Conservation (phyloP, 1,140 invertebrate genomes). For the Neotoxoptera formosana region DNA sequence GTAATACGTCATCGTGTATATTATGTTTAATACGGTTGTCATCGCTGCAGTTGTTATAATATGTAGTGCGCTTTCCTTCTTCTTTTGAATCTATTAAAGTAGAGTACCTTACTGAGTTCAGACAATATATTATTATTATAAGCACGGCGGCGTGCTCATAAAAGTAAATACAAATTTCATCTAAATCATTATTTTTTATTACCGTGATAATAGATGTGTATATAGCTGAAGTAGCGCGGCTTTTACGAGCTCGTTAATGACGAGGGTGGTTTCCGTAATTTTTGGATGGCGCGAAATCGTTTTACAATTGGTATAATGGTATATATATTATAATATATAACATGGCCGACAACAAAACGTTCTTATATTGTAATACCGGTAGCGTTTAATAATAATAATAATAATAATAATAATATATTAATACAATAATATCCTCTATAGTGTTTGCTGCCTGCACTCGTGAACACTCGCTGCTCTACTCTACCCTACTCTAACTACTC, state of each 20-base stretch:
- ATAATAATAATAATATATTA: background rate
- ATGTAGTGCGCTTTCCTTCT: background rate
- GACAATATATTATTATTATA: slow-evolving; percentile 30
- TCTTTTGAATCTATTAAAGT: background rate
- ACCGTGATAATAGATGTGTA: background rate
- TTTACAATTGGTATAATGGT: slow-evolving; percentile 8
- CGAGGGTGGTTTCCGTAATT: background rate
- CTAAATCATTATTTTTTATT: background rate
- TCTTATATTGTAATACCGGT: background rate
- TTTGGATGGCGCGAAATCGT: slow-evolving; percentile 18
- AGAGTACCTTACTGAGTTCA: background rate
- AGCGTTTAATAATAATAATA: background rate
- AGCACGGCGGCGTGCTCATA: background rate
- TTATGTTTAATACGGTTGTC: background rate
- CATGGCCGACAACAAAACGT: background rate
- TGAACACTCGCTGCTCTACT: background rate
- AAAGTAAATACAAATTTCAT: background rate
- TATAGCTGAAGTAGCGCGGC: background rate
- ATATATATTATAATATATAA: background rate
- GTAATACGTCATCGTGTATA: background rate
- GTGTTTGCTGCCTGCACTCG: background rate
- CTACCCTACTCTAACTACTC: background rate
- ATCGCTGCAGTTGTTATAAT: background rate
- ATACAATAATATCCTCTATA: background rate
- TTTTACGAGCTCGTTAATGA: slow-evolving; percentile 14